A percentile compares a stretch with the other conserved stretches of the same genome.
Evolutionary conservation across 2,888 invertebrate genomes (phyloP).

Genomic region (Hymenopus coronatus): DNA sequence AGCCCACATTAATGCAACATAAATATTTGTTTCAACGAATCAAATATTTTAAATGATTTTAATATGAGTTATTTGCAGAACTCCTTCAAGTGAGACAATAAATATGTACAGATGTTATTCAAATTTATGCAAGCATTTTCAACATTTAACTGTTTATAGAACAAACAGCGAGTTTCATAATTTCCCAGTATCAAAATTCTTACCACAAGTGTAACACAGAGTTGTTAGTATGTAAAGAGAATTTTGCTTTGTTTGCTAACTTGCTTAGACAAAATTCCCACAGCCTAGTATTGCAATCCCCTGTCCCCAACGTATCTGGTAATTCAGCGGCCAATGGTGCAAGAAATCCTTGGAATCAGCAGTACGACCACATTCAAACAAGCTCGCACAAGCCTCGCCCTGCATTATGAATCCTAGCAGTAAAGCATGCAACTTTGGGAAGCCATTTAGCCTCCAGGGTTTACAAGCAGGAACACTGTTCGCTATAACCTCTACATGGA

Average conservation of each 20-base stretch:
- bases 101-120: too few species aligned
- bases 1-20: too few species aligned
- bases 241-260: background rate
- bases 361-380: background rate
- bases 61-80: too few species aligned
- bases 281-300: background rate
- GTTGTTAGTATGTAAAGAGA: background rate
- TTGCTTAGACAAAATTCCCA: background rate
- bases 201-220: background rate
- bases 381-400: background rate
- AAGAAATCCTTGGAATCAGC: background rate
- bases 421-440: background rate
- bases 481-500: too few species aligned
- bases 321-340: background rate
- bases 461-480: too few species aligned
- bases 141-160: too few species aligned
- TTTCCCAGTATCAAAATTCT: background rate
- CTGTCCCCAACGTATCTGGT: background rate
- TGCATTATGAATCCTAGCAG: background rate
- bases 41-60: too few species aligned
- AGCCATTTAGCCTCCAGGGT: background rate
- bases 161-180: too few species aligned
- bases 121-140: too few species aligned
- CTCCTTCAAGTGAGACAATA: too few species aligned
- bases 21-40: too few species aligned